Conservation (phyloP, 2,888 invertebrate species). For the Microctonus hyperodae region DNA sequence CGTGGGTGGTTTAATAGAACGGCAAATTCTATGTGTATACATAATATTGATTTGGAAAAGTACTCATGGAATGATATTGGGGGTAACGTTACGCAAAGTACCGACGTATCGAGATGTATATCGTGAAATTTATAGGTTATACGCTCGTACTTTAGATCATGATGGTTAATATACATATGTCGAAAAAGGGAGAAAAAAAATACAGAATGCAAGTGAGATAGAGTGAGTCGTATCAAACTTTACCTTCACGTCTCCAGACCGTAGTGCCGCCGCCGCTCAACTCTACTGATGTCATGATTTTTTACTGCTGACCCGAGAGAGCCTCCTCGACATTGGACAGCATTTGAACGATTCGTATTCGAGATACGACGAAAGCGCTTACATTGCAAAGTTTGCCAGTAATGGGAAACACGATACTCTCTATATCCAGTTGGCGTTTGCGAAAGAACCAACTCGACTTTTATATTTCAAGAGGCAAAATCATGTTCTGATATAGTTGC, state of each 20-base stretch:
- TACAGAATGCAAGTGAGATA: background rate
- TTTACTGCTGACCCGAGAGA: slow-evolving; percentile 4
- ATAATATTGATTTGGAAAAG: slow-evolving; percentile 8
- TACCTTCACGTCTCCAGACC: slow-evolving; percentile 15
- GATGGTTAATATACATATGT: slow-evolving; percentile 17
- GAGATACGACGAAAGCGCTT: slow-evolving; percentile 6
- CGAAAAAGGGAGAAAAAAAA: background rate
- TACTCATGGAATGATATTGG: slow-evolving; percentile 17
- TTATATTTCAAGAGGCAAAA: background rate
- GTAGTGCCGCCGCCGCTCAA: slow-evolving; percentile 4
- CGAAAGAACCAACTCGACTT: background rate
- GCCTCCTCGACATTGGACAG: slow-evolving; percentile 2
- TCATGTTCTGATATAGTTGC: background rate
- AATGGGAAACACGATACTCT: slow-evolving; percentile 6
- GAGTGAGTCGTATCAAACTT: slow-evolving; percentile 24
- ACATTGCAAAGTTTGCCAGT: slow-evolving; percentile 3
- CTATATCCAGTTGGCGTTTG: slow-evolving; percentile 1
- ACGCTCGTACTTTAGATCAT: slow-evolving; percentile 16
- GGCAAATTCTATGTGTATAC: slow-evolving; percentile 5
- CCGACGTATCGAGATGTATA: slow-evolving; percentile 28
- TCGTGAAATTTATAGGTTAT: slow-evolving; percentile 25
- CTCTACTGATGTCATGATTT: slow-evolving; percentile 6
- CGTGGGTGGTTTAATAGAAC: slow-evolving; percentile 13
- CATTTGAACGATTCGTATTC: slow-evolving; percentile 6
- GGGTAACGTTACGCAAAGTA: slow-evolving; percentile 27